phyloP scores from a whole-genome alignment of 2,888 invertebrate species.

The Diadegma fenestrale region DNA sequence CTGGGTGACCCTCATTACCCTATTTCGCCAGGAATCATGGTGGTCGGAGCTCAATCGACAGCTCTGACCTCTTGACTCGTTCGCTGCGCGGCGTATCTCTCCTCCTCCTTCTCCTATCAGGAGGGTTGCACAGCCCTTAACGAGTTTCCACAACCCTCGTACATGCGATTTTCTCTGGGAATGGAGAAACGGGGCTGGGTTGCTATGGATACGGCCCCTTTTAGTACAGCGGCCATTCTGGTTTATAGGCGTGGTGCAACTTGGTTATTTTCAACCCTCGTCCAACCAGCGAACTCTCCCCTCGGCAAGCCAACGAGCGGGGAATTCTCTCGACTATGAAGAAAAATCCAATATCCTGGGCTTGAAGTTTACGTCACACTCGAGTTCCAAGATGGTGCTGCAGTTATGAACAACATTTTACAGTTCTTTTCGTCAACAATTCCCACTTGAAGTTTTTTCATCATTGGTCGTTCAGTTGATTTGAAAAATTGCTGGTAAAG shows the following conservation, averaged over 20 bases:
- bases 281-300: constrained; percentile 62
- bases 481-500: background rate
- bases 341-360: constrained; percentile 62
- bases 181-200: constrained; percentile 42
- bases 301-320: constrained; percentile 11
- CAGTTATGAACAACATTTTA: background rate
- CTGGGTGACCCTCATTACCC: constrained; percentile 35
- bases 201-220: constrained; percentile 61
- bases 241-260: constrained; percentile 74
- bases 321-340: constrained; percentile 20
- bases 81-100: constrained; percentile 15
- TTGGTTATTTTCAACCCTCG: constrained; percentile 53
- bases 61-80: constrained; percentile 54
- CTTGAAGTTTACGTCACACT: constrained; percentile 36
- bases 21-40: background rate
- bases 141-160: constrained; percentile 55
- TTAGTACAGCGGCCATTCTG: constrained; percentile 77
- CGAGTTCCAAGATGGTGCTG: constrained; percentile 62
- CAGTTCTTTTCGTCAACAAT: constrained; percentile 25
- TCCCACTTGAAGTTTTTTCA: background rate
- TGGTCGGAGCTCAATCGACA: background rate
- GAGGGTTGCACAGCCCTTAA: constrained; percentile 59
- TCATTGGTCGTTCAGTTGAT: background rate
- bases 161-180: constrained; percentile 24
- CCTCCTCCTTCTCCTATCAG: constrained; percentile 36